Evolutionary conservation across 2,888 invertebrate genomes (phyloP), one percentile per base, ranked within the genome.

Genomic region (Clunio marinus): DNA sequence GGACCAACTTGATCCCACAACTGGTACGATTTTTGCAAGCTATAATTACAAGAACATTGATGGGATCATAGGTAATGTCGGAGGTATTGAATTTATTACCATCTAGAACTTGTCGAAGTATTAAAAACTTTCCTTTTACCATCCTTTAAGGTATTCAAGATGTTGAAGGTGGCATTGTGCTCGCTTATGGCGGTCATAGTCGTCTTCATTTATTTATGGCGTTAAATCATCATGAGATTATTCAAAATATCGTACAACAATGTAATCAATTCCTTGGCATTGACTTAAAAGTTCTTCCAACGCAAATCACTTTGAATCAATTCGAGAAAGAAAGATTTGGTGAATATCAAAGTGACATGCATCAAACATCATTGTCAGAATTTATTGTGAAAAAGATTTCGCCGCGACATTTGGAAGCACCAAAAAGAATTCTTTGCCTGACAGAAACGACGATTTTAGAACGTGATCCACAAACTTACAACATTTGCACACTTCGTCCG

Each of bases 381-480:
- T 99, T 99, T 78, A 87, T 87, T 70, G 96, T 99, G 2, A 93
- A 97, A 77, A 99, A 99, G 81, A 85, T 91, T 73, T 89, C 91
- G 17, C 82, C 85, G 0, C 83, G 94, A 25, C 90, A 93, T 76
- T 84, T 86, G 74, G 95, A 95, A 74, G 88, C 92, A 0, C 89
- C 93, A 73, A 83, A 92, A 71, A 84, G 98, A 69, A 90, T 93
- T 0, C 83, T 99, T 28, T 98, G 98, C 76, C 83, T 99, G 20
- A 94, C 96, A 0, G 98, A 99, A 78, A 90, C 91, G 0, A 98
- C 98, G 76, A 82, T 99, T 63, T 81, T 99, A 62, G 99, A 99
- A 80, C 84, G 99, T 72, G 99, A 99, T 81, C 95, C 96, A 1
- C 93, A 93, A 76, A 96, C 97, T 1, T 99, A 99, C 77, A 91